phyloP scores from a whole-genome alignment of 2,797 vertebrate species.

The Sebastiscus albofasciatus region DNA sequence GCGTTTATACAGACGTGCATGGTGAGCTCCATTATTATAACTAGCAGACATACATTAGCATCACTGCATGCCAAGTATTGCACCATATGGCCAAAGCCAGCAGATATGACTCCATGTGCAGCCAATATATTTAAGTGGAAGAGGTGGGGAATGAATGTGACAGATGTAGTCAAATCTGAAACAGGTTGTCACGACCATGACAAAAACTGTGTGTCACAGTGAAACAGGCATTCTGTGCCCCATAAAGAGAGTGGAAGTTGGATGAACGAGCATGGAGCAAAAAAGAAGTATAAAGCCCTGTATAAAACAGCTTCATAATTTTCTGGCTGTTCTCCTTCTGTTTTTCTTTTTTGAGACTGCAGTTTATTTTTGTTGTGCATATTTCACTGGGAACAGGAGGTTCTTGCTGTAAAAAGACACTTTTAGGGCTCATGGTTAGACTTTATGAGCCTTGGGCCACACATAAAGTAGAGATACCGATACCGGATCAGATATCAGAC shows the following conservation, averaged over 20 bases:
- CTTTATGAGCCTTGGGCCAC: too few species aligned
- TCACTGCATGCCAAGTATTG: background rate
- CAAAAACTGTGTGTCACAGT: background rate
- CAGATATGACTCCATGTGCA: background rate
- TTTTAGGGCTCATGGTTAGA: too few species aligned
- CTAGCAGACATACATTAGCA: background rate
- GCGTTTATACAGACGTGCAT: background rate
- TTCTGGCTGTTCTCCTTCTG: background rate
- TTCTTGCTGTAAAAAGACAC: background rate
- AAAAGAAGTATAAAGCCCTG: background rate
- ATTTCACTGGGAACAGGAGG: constrained; percentile 12
- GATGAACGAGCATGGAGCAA: background rate
- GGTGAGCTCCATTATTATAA: background rate
- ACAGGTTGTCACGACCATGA: background rate
- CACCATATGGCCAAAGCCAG: background rate
- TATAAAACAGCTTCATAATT: background rate
- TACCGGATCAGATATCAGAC: too few species aligned
- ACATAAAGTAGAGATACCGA: too few species aligned
- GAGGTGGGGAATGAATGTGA: background rate
- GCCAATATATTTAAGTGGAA: constrained; percentile 4
- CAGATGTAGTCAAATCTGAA: constrained; percentile 10
- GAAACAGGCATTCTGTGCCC: background rate
- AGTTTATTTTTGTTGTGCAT: constrained; percentile 35
- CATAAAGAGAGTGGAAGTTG: background rate
- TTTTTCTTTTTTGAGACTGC: background rate